Evolutionary conservation across 2,888 invertebrate genomes (phyloP), one percentile per base, ranked within the genome.

Genomic region (Celastrina argiolus): DNA sequence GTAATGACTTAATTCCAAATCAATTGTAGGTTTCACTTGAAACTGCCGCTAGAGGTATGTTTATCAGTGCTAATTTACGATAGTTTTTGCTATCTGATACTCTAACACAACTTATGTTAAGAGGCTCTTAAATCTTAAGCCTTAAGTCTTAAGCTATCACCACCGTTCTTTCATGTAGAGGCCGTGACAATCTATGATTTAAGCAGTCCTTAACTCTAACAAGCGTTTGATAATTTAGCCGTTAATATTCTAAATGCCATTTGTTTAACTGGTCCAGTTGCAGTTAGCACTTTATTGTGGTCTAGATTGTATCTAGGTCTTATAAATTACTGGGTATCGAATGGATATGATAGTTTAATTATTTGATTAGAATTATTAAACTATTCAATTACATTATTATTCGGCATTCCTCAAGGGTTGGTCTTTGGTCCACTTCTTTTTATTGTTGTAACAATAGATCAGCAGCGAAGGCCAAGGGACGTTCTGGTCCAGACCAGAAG

Each of bases 221-320:
- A 45, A 45, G 45, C 45, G 8, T 59, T 59, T 18, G 18, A 59
- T 59, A 59, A 59, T 59, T 34, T 59, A 16, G 16, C 34, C 34
- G 34, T 16, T 59, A 59, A 16, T 59, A 59, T 18, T 59, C 31
- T 34, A 59, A 59, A 59, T 59, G 16, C 10, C 34, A 34, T 59
- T 59, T 59, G 18, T 59, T 58, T 31, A 59, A 59, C 31, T 36
- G 59, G 34, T 12, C 18, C 59, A 31, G 59, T 59, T 18, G 34
- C 31, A 59, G 59, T 59, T 59, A 59, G 34, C 59, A 59, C 59
- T 34, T 59, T 59, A 59, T 31, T 59, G 59, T 59, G 31, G 34
- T 16, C 34, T 31, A 31, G 31, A 59, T 59, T 34, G 59, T 59
- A 34, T 59, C 34, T 31, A 16, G 34, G 31, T 59, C 22, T 56